phyloP scores from a whole-genome alignment of 1,140 invertebrate species.

The Drosophila chauvacae region DNA sequence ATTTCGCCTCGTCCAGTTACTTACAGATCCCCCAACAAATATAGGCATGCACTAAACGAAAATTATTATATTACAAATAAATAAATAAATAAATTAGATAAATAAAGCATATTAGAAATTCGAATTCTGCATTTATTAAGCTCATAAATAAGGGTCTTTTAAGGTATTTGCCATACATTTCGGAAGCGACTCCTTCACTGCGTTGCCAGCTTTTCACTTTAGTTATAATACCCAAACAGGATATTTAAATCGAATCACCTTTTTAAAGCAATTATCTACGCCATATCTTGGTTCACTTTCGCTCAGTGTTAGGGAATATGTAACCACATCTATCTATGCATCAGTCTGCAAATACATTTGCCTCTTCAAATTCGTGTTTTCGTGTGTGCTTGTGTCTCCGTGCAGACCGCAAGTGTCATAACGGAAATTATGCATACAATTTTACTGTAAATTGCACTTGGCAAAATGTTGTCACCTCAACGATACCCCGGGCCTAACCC shows the following conservation, averaged over 20 bases:
- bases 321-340: constrained; percentile 58
- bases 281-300: not conserved
- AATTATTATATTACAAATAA: not conserved
- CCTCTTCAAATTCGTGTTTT: constrained; percentile 4
- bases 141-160: no score
- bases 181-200: no score
- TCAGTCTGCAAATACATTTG: constrained; percentile 18
- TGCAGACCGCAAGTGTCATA: constrained; percentile 70
- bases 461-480: constrained; percentile 51
- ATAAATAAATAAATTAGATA: not conserved
- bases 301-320: constrained; percentile 13
- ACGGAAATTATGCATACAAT: constrained; percentile 79
- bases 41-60: not conserved
- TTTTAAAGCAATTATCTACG: not conserved
- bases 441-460: constrained; percentile 71
- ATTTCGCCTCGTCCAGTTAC: constrained; percentile 23
- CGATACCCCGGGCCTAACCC: not conserved
- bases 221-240: no score
- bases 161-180: no score
- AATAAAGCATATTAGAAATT: not conserved
- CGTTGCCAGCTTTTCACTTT: no score
- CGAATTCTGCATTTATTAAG: no score
- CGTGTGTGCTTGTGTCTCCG: constrained; percentile 6
- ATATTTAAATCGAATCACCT: no score
- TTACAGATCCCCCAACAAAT: constrained; percentile 19